Evolutionary conservation across 2,888 invertebrate species (phyloP), one percentile per base, ranked within the genome.

Genomic region (Scaptodrosophila latifasciaeformis): DNA sequence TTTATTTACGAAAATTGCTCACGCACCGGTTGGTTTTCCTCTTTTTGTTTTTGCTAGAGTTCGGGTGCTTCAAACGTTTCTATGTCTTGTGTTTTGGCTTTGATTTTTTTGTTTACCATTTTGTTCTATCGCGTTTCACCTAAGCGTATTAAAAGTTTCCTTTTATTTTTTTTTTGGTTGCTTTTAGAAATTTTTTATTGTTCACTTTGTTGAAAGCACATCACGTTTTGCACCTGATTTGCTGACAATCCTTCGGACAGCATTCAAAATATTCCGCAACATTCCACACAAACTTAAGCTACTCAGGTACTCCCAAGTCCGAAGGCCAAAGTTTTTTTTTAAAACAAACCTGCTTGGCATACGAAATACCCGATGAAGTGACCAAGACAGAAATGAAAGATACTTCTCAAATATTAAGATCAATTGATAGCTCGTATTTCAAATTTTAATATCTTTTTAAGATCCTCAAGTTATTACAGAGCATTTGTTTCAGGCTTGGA

Each of bases 201-300:
- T 71, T 66, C 75, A 72, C 64, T 75, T 75, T 72, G 70, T 70
- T 67, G 67, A 64, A 76, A 77, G 75, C 75, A 80, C 68, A 74
- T 77, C 83, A 83, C 82, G 83, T 83, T 67, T 68, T 82, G 71
- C 72, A 82, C 78, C 83, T 82, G 80, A 74, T 82, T 82, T 82
- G 78, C 65, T 68, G 72, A 67, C 70, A 81, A 68, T 75, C 69
- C 72, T 61, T 54, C 65, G 56, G n/a, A n/a, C n/a, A n/a, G n/a
- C n/a, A n/a, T n/a, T n/a, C n/a, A n/a, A n/a, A n/a, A n/a, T n/a
- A n/a, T n/a, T n/a, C n/a, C n/a, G n/a, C n/a, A n/a, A 74, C 65
- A 68, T 67, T 71, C 61, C 66, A 24, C 42, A 50, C 24, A 67
- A 64, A 60, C 58, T n/a, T n/a, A n/a, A 70, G 66, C 52, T 55